Percentiles rank a stretch among this genome's conserved stretches.
phyloP scores from a whole-genome alignment of 1,140 invertebrate species.

The Calephelis nemesis region DNA sequence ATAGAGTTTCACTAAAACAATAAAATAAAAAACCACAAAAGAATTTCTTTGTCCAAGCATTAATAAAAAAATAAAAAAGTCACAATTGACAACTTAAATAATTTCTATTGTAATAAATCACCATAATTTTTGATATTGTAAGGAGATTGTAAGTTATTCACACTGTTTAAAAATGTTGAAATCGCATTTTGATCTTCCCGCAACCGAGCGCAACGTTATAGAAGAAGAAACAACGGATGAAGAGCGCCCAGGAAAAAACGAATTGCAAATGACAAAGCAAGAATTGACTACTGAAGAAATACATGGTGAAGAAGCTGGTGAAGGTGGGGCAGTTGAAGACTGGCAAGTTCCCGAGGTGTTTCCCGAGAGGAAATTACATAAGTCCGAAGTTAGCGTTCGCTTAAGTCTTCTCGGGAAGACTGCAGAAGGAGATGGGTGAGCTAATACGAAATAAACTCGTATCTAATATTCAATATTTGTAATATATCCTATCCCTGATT shows the following conservation, averaged over 20 bases:
- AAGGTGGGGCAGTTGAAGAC: slow-evolving; percentile 13
- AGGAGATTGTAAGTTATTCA: not conserved
- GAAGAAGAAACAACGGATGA: slow-evolving; percentile 21
- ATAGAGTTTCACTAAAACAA: no score
- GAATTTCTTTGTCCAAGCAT: no score
- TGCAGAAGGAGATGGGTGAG: slow-evolving; percentile 64
- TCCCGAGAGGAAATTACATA: slow-evolving; percentile 40
- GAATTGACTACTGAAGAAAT: slow-evolving; percentile 28
- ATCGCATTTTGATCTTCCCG: slow-evolving; percentile 48
- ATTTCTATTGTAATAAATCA: not conserved
- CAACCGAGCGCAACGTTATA: slow-evolving; percentile 25
- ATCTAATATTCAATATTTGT: no score
- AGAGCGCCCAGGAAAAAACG: slow-evolving; percentile 14
- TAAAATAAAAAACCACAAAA: no score
- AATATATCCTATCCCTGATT: no score
- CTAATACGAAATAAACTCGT: not conserved
- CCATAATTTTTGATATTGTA: not conserved
- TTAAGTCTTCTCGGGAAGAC: slow-evolving; percentile 65
- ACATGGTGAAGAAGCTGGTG: slow-evolving; percentile 24
- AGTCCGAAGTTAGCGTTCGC: slow-evolving; percentile 57
- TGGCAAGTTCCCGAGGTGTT: slow-evolving; percentile 25
- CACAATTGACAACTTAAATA: no score
- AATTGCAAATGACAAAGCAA: not conserved
- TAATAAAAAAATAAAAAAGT: no score
- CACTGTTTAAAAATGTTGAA: slow-evolving; percentile 44